These are phyloP conservation scores for Alces alces DNA, from an alignment of 2,113 vertebrate genomes.

Conservation along the genomic window DNA sequence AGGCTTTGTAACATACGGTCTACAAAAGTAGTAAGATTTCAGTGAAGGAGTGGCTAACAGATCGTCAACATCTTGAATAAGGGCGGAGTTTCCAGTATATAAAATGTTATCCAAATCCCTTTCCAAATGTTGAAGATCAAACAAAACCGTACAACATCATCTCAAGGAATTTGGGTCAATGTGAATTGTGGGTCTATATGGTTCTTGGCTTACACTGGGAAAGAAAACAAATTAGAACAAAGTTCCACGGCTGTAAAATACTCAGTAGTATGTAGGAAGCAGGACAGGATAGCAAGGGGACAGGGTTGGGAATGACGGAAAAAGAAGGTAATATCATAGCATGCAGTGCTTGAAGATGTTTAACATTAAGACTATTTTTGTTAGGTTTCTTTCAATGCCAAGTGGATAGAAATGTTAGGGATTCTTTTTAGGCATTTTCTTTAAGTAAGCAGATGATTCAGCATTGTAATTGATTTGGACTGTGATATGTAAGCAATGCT, in stretches of 20 bases:
- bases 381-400: background rate
- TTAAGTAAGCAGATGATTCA: background rate
- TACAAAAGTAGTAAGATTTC: background rate
- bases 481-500: background rate
- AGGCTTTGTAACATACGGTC: background rate
- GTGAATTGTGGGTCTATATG: background rate
- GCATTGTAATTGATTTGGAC: background rate
- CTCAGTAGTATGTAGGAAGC: background rate
- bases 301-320: background rate
- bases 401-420: background rate
- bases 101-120: background rate
- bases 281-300: background rate
- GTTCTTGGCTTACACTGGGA: background rate
- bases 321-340: background rate
- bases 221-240: background rate
- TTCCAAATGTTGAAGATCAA: background rate
- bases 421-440: slow-evolving; percentile 3
- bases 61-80: background rate
- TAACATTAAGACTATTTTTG: background rate
- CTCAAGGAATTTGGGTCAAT: background rate
- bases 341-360: background rate
- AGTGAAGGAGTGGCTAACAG: background rate
- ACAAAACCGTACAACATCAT: background rate
- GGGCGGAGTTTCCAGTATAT: background rate
- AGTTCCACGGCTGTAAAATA: background rate